These are phyloP conservation scores for Clostera curtula DNA, from an alignment of 2,888 invertebrate species.

Conservation along the genomic window DNA sequence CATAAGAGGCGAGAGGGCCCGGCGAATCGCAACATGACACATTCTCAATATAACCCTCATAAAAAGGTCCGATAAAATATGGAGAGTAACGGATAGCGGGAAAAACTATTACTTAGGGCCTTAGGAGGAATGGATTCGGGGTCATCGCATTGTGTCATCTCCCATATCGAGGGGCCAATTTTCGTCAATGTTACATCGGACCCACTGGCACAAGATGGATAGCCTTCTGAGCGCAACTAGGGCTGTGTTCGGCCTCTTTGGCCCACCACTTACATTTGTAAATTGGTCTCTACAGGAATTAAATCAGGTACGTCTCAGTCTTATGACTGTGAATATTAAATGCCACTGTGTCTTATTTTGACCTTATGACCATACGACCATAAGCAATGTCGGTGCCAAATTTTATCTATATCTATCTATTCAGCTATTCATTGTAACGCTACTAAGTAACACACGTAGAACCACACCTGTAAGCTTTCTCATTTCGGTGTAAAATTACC, in stretches of 20 bases:
- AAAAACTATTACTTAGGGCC: slow-evolving; percentile 54
- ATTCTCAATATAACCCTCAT: slow-evolving; percentile 57
- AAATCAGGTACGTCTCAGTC: slow-evolving; percentile 4
- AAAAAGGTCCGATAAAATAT: slow-evolving; percentile 59
- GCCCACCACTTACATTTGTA: slow-evolving; percentile 43
- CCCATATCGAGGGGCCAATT: slow-evolving; percentile 53
- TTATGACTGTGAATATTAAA: too few relatives aligned
- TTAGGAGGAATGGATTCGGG: slow-evolving; percentile 54
- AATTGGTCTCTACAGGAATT: slow-evolving; percentile 46
- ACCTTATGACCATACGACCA: too few relatives aligned
- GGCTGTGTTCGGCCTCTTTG: slow-evolving; percentile 24
- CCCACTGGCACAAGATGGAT: slow-evolving; percentile 47
- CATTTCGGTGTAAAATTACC: too few relatives aligned
- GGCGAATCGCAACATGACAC: slow-evolving; percentile 48
- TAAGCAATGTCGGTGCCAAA: too few relatives aligned
- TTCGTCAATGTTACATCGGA: slow-evolving; percentile 45
- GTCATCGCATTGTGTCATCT: slow-evolving; percentile 67
- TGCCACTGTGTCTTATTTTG: too few relatives aligned
- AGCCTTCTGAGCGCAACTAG: slow-evolving; percentile 24
- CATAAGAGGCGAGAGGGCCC: slow-evolving; percentile 32
- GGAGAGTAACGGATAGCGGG: slow-evolving; percentile 48
- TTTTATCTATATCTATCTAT: too few relatives aligned
- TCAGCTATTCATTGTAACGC: too few relatives aligned
- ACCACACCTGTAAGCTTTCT: too few relatives aligned
- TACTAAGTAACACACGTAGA: too few relatives aligned